phyloP scores from a whole-genome alignment of 92 coral and sea anemone species.

The Actinernus sp. region DNA sequence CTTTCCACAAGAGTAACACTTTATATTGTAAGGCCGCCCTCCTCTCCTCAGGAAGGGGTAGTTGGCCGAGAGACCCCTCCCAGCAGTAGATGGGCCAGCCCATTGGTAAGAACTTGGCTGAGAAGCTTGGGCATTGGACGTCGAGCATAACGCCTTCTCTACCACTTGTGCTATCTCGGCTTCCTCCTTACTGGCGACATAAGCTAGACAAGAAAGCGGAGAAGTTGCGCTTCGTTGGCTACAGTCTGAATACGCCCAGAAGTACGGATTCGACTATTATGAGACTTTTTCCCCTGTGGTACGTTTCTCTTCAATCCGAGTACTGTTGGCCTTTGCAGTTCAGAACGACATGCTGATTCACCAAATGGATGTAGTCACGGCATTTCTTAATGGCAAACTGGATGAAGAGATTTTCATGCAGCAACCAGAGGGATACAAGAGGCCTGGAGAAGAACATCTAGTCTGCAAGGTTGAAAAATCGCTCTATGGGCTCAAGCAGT shows the following conservation, averaged over 20 bases:
- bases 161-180: no score
- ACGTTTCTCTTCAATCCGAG: constrained; percentile 57
- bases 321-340: constrained; percentile 46
- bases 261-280: constrained; percentile 45
- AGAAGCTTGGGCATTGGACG: no score
- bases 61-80: no score
- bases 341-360: constrained; percentile 28
- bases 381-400: constrained; percentile 47
- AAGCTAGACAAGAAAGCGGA: background rate
- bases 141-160: no score
- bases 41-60: no score
- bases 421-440: constrained; percentile 50
- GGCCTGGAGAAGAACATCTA: constrained; percentile 38
- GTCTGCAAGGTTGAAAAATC: constrained; percentile 56
- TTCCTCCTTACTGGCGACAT: no score
- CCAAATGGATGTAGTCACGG: constrained; percentile 47
- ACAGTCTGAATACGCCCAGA: constrained; percentile 26
- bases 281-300: constrained; percentile 49
- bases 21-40: no score
- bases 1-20: no score
- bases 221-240: background rate
- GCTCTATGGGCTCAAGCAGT: constrained; percentile 53
- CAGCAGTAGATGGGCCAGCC: no score
- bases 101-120: no score
- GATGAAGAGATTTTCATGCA: constrained; percentile 57